phyloP scores from a whole-genome alignment of 1,140 invertebrate species.

The Hycleus cichorii region DNA sequence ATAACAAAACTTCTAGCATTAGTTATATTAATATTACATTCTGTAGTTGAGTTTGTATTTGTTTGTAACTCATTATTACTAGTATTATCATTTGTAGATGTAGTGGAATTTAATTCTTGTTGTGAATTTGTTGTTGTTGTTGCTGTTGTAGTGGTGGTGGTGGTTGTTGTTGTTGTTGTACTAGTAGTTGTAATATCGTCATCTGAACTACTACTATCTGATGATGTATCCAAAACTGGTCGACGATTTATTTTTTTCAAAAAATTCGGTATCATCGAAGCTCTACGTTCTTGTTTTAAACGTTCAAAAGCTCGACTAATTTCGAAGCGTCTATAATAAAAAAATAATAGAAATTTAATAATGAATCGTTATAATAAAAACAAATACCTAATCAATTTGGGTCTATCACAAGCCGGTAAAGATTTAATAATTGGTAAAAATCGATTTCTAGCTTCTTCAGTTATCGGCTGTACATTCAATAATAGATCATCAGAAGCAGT shows the following conservation, averaged over 20 bases:
- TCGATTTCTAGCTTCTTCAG: slow-evolving; percentile 27
- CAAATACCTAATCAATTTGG: slow-evolving; percentile 26
- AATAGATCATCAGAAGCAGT: slow-evolving; percentile 20
- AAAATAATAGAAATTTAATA: neutral
- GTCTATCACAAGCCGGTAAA: slow-evolving; percentile 25
- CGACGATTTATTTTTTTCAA: slow-evolving; percentile 20
- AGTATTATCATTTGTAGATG: neutral
- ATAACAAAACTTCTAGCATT: slow-evolving; percentile 20
- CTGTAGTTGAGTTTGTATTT: neutral
- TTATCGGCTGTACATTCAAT: slow-evolving; percentile 22
- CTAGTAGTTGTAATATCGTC: slow-evolving; percentile 17
- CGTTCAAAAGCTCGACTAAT: slow-evolving; percentile 26
- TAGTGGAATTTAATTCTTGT: too few relatives aligned
- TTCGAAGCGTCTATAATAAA: slow-evolving; percentile 25
- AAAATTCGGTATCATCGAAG: slow-evolving; percentile 26
- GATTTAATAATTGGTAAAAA: slow-evolving; percentile 30
- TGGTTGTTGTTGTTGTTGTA: neutral
- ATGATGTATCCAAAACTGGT: slow-evolving; percentile 27
- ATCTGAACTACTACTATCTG: slow-evolving; percentile 33
- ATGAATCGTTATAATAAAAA: neutral
- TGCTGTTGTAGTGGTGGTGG: too few relatives aligned
- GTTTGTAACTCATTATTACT: slow-evolving; percentile 1
- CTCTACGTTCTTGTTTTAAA: slow-evolving; percentile 1
- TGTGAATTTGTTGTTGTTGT: too few relatives aligned
- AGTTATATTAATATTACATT: neutral